These are phyloP conservation scores for Eleutherodactylus coqui DNA, from an alignment of 2,797 vertebrate species.

Conservation along the genomic window DNA sequence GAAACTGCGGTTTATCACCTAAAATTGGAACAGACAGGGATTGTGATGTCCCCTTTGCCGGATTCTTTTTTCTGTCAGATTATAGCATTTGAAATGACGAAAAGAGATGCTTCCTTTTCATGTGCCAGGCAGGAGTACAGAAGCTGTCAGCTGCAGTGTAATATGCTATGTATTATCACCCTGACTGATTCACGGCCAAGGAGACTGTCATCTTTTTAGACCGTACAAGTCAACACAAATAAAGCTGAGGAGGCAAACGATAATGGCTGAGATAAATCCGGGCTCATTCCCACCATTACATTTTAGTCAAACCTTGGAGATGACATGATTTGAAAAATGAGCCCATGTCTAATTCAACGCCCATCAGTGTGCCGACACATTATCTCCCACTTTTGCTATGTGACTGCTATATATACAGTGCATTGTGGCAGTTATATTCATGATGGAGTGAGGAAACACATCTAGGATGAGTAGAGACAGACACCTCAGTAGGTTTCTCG, in stretches of 20 bases:
- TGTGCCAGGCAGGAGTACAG: conserved; percentile 87
- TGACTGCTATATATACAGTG: conserved; percentile 81
- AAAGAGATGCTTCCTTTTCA: conserved; percentile 85
- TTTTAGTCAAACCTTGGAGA: conserved; percentile 96
- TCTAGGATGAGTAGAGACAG: neutral
- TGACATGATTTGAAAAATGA: conserved; percentile 99
- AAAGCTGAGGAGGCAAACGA: conserved; percentile 92
- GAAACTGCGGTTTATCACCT: conserved; percentile 88
- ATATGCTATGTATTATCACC: conserved; percentile 91
- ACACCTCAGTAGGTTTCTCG: neutral
- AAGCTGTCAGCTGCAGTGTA: conserved; percentile 91
- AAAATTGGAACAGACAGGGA: conserved; percentile 97
- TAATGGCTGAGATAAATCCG: conserved; percentile 91
- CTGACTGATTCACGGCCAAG: conserved; percentile 90
- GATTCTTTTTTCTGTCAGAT: conserved; percentile 94
- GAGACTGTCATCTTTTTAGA: conserved; percentile 94
- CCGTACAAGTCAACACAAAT: conserved; percentile 99
- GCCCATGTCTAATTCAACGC: conserved; percentile 96
- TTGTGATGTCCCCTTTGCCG: conserved; percentile 89
- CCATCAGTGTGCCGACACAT: conserved; percentile 99
- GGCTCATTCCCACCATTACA: conserved; percentile 93
- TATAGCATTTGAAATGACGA: conserved; percentile 94
- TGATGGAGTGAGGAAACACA: conserved; percentile 68
- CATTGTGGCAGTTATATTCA: conserved; percentile 81
- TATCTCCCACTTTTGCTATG: conserved; percentile 94